Conservation (phyloP, 2,888 invertebrate species). For the Bruchidius siliquastri region DNA sequence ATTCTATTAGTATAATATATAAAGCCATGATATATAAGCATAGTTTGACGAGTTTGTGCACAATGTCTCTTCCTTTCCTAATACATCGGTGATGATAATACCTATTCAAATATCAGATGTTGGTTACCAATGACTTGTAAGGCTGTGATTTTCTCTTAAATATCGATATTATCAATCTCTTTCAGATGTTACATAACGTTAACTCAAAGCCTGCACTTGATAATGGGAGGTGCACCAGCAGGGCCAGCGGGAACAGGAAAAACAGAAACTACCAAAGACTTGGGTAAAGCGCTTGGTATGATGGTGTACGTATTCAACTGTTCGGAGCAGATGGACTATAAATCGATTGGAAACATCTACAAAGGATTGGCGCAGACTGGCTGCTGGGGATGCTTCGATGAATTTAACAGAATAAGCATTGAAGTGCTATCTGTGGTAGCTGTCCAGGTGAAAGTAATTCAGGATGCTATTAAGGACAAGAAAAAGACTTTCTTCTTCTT, state of each 20-base stretch:
- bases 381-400: conserved; percentile 96
- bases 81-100: no score
- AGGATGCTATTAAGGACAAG: conserved; percentile 82
- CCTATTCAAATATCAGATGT: no score
- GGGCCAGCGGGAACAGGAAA: conserved; percentile 95
- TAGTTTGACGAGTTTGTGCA: no score
- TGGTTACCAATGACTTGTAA: no score
- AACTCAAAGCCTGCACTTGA: conserved; percentile 74
- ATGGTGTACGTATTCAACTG: conserved; percentile 95
- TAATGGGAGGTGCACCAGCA: conserved; percentile 96
- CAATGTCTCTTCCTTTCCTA: no score
- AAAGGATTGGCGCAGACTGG: conserved; percentile 94
- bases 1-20: no score
- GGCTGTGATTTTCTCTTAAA: no score
- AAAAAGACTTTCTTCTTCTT: conserved; percentile 78
- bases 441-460: conserved; percentile 82
- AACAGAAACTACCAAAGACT: conserved; percentile 94
- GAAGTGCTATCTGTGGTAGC: conserved; percentile 94
- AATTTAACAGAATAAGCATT: conserved; percentile 90
- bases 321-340: conserved; percentile 96
- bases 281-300: conserved; percentile 88
- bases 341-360: conserved; percentile 91
- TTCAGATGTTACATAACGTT: conserved; percentile 89
- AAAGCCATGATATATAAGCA: no score
- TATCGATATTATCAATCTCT: no score